Evolutionary conservation across 92 coral and sea anemone species (phyloP).

Genomic region (Phenganax marumi): DNA sequence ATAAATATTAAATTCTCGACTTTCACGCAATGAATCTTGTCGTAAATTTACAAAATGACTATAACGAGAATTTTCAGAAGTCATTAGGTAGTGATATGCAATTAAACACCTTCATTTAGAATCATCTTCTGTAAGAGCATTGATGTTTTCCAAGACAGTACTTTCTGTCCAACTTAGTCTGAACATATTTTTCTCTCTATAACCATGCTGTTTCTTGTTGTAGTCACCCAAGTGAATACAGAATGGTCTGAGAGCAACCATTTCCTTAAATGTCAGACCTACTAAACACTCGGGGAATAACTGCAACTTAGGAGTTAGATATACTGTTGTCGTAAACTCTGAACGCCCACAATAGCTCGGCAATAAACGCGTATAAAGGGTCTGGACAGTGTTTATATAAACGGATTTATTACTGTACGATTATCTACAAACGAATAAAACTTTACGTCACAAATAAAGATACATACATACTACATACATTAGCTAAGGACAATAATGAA

Average conservation of each 20-base stretch:
- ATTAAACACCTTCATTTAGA: not conserved
- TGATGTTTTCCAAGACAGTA: not conserved
- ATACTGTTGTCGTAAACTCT: too few relatives aligned
- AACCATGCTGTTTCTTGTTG: slow-evolving; percentile 23
- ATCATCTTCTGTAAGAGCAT: not conserved
- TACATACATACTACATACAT: too few relatives aligned
- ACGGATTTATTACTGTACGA: too few relatives aligned
- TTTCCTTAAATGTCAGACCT: not conserved
- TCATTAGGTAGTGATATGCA: slow-evolving; percentile 5
- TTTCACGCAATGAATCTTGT: not conserved
- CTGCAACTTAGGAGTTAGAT: not conserved
- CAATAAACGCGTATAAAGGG: too few relatives aligned
- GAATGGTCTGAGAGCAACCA: slow-evolving; percentile 16
- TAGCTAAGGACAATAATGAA: too few relatives aligned
- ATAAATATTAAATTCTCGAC: slow-evolving; percentile 23
- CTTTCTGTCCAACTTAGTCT: not conserved
- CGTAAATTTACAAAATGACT: not conserved
- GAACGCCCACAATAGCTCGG: too few relatives aligned
- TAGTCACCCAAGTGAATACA: slow-evolving; percentile 37
- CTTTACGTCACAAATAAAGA: too few relatives aligned
- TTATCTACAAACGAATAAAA: too few relatives aligned
- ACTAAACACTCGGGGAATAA: not conserved
- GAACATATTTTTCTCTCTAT: slow-evolving; percentile 22
- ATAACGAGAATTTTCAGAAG: not conserved
- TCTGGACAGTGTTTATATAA: too few relatives aligned